Evolutionary conservation across 2,113 vertebrate species (phyloP), one percentile per base, ranked within the genome.

Genomic region (Ochotona curzoniae): DNA sequence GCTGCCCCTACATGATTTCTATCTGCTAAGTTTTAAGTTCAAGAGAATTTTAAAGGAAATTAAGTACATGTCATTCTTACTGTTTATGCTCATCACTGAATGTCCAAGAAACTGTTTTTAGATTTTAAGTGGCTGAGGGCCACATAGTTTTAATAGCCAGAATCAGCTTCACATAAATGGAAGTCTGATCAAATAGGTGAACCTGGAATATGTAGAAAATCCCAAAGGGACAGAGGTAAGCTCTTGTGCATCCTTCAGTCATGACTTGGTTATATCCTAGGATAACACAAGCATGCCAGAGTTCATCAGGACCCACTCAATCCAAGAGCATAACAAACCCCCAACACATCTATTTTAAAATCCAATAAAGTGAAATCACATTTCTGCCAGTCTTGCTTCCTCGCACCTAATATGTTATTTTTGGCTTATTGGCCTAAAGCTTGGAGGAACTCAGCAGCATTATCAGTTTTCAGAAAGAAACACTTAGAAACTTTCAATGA

Each of bases 11-110:
- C 38, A 3, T 44, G 38, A 44, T 44, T 44, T 44, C 6, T 44
- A 4, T 18, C 64, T 20, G 7, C 73, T 69, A 70, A n/a, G 60
- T 94, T 94, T 93, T 80, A 95, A 96, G 67, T 21, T 54, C 47
- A 57, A 5, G 26, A 67, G n/a, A 76, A 83, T 86, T 91, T 75
- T 64, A 83, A 71, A 60, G 38, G 35, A 96, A 95, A 84, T 90
- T 23, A 91, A 92, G 80, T 71, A 64, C 54, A 81, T 35, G 26
- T n/a, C 44, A 18, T 60, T 85, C 60, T 82, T 38, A 70, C 32
- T 92, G 87, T 76, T 83, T 67, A 87, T 15, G 79, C 7, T 9
- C 49, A 74, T 79, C 67, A 79, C 10, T 70, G 44, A 87, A 54
- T 60, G 15, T 35, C 49, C 32, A 35, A 28, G 25, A 61, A n/a